Evolutionary conservation across 2,113 vertebrate species (phyloP).

Genomic region (Prionailurus viverrinus): DNA sequence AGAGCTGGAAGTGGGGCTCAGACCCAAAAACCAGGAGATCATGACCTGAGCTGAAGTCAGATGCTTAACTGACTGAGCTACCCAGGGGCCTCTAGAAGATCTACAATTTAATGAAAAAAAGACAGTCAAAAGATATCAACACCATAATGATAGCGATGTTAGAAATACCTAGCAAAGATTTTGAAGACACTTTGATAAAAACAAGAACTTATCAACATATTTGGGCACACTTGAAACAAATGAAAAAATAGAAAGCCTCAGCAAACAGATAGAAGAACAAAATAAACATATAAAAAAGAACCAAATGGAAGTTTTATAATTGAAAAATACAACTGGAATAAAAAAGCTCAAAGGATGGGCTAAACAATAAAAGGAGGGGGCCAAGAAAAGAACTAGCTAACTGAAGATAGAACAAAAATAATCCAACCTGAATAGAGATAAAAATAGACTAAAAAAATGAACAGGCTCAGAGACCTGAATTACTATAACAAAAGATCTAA

Average conservation of each 20-base stretch:
- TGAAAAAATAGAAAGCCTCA: background rate
- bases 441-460: background rate
- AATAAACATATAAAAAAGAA: background rate
- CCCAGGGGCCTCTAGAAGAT: background rate
- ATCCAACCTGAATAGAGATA: background rate
- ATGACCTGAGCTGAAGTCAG: no score
- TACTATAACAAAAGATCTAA: background rate
- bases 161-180: background rate
- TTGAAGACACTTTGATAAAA: background rate
- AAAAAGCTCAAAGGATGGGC: background rate
- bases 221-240: background rate
- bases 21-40: no score
- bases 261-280: background rate
- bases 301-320: background rate
- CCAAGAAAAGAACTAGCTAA: background rate
- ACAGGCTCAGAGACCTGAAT: background rate
- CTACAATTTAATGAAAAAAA: conserved; percentile 4
- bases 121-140: background rate
- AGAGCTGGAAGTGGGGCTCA: no score
- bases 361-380: background rate
- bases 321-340: background rate
- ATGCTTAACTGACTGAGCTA: no score
- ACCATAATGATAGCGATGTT: background rate
- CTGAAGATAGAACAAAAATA: background rate
- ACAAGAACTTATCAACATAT: background rate